Base-by-base conservation (phyloP, 2,113 vertebrate species). In the Melanostigma gelatinosum region DNA sequence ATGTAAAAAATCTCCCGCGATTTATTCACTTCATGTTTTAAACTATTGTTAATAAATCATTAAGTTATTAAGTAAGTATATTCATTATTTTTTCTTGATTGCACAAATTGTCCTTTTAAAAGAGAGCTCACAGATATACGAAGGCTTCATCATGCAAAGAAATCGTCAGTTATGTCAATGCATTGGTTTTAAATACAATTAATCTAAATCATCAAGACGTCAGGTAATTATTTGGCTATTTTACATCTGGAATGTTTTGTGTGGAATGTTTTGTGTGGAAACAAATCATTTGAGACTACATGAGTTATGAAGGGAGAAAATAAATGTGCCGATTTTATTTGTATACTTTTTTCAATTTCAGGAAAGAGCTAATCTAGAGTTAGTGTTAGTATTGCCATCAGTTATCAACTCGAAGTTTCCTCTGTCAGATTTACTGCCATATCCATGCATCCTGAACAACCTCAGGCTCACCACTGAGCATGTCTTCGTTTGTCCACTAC, bases 401-500 rank as follows among this genome's bases (percentile, higher is more conserved):
- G 44, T 24, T 8, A 54, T 11, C n/a, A 50, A 80, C 46, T 44
- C 27, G 40, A 70, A 60, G 64, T 82, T 81, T 78, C 62, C 55
- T 83, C 11, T n/a, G 32, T 65, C 48, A 9, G 64, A 74, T 75
- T 75, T 66, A 58, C 50, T 44, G 15, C 20, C 69, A 68, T 52
- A 73, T 72, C 80, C 40, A 6, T 70, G 44, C 34, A 66, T 50
- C 70, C 71, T 50, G 40, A 70, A 50, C 61, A 72, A 68, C 40
- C 27, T 73, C 20, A 55, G 36, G n/a, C 60, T 79, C 58, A 38
- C 69, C 70, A 11, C 57, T 73, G 54, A 85, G 66, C 75, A 24
- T 62, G 70, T 79, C 75, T 84, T 77, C 52, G 66, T 81, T 75
- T 75, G 64, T 61, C 50, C 60, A 75, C 63, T 75, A 74, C 70